Evolutionary conservation across 2,797 vertebrate genomes (phyloP), one percentile per base, ranked within the genome.

Genomic region (Erithacus rubecula): DNA sequence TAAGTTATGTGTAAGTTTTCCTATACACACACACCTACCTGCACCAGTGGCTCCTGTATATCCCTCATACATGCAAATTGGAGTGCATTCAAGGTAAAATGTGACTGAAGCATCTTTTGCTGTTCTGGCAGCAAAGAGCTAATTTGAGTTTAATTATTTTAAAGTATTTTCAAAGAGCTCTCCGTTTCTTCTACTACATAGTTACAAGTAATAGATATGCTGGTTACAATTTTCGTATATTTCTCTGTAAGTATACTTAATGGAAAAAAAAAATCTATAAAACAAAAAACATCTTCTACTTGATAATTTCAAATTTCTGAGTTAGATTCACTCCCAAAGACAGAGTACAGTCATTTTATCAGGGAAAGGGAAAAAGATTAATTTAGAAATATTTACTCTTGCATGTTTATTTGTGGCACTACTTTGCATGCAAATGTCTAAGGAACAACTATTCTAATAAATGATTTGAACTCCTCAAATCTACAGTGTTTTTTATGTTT

Each of bases 71-170:
- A 91, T 20, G 47, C 32, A 82, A 90, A 89, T 16, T 60, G 30
- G n/a, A 84, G 62, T 32, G 72, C 32, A 74, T 59, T 47, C 56
- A 53, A 79, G 30, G n/a, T 30, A 75, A 85, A 94, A 80, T 30
- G 47, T 6, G 11, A 90, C 63, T 55, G 64, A 89, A 79, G 20
- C 8, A 55, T 46, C 34, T 83, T 63, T 43, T 65, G 63, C 43
- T 85, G 27, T 65, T 86, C 87, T 69, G 36, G 36, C 36, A 95
- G 60, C 26, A 86, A 90, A 91, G 47, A 56, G 23, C 39, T 89
- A 63, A 85, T 89, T 37, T 58, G 19, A 88, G 41, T 82, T 79
- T 59, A 87, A 78, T 47, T 56, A 65, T 23, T 60, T 74, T 15
- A 36, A 74, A 69, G 24, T 49, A 84, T 74, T 76, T 86, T 63